Base-by-base conservation (phyloP, 2,113 vertebrate species). In the Pungitius pungitius region DNA sequence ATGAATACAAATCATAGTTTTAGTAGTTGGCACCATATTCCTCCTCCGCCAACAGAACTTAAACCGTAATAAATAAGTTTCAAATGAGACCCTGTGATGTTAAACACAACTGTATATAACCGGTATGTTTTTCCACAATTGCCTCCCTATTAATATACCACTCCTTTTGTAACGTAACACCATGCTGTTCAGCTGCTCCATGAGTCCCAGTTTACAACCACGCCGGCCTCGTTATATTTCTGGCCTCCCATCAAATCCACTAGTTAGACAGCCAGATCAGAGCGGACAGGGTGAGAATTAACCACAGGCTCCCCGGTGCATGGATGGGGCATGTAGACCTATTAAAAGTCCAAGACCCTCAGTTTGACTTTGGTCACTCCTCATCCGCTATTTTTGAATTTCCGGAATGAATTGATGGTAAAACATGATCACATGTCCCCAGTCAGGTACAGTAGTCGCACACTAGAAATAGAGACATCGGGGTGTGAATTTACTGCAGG, bases 71-170 rank as follows among this genome's bases (percentile, higher is more conserved):
- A 51, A 55, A 47, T 10, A 59, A 40, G 20, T 39, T n/a, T 60
- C 45, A 70, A 76, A 57, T 56, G 24, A 63, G 42, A 68, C 17
- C n/a, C 43, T 7, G 17, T 80, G 71, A 86, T 58, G 73, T 76
- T 69, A 69, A 30, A 51, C 52, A 24, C 26, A 17, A 52, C n/a
- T 24, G 39, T 60, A 4, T 49, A 54, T 81, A 33, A 66, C 7
- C 3, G 17, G 13, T 68, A 9, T 69, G 66, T 75, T 78, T 68
- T 67, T 67, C 69, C 40, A 69, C 69, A 88, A 87, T 60, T 63
- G 62, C 77, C 63, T 51, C 58, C 37, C 87, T 89, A 86, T 87
- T 86, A 90, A 90, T 91, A 87, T 64, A 85, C 54, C 24, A 7
- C 58, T 73, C 43, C 59, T 80, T 51, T 65, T 85, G 91, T 86